Percentiles rank a stretch among this genome's conserved stretches.
These are phyloP conservation scores for Entosphenus tridentatus DNA, from an alignment of 2,113 vertebrate genomes.

Conservation along the genomic window DNA sequence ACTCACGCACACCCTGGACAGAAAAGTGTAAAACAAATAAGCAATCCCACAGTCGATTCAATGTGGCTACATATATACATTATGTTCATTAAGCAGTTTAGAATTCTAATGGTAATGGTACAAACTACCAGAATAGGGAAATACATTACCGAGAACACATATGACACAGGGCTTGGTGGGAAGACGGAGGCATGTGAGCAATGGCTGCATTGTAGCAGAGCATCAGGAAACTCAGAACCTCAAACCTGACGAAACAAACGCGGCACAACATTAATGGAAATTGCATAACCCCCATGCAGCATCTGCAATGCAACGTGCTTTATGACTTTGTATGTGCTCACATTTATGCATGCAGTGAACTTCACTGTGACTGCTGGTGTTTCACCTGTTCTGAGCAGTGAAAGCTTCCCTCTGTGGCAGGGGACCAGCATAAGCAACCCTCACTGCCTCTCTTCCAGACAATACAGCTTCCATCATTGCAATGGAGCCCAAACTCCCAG, in stretches of 20 bases:
- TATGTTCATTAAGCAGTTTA: too few species aligned
- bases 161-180: constrained; percentile 69
- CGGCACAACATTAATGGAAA: background rate
- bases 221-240: constrained; percentile 93
- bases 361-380: too few species aligned
- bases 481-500: constrained; percentile 81
- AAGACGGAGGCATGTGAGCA: constrained; percentile 84
- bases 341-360: too few species aligned
- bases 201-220: constrained; percentile 91
- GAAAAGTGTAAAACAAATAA: background rate
- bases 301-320: too few species aligned
- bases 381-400: constrained; percentile 86
- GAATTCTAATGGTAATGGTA: too few species aligned
- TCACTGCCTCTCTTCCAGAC: constrained; percentile 78
- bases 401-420: constrained; percentile 94
- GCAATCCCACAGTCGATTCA: too few species aligned
- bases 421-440: constrained; percentile 82
- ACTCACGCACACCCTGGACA: constrained; percentile 64
- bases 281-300: background rate
- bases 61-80: too few species aligned
- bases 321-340: too few species aligned
- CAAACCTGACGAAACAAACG: constrained; percentile 37
- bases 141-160: constrained; percentile 55
- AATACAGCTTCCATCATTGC: constrained; percentile 82
- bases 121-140: too few species aligned